A percentile compares a stretch with the other conserved stretches of the same genome.
These are phyloP conservation scores for Resseliella maxima DNA, from an alignment of 2,888 invertebrate species.

Conservation along the genomic window DNA sequence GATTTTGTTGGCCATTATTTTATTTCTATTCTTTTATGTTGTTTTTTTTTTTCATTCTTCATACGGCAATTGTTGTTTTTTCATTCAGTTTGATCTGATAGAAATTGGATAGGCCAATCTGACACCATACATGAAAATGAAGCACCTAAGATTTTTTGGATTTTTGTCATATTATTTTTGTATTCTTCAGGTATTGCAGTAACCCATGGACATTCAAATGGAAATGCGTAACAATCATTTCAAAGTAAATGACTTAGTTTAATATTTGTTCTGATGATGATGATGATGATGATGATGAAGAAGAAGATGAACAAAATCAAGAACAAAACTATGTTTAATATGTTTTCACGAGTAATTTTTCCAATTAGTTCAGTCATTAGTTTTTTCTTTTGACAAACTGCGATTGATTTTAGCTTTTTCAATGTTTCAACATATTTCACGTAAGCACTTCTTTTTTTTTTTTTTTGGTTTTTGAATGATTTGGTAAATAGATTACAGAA, in stretches of 20 bases:
- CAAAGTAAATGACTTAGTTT: not conserved
- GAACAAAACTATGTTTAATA: too few species aligned
- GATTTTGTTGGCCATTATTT: not conserved
- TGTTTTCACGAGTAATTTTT: too few species aligned
- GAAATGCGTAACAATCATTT: too few species aligned
- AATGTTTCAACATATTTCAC: slow-evolving; percentile 25
- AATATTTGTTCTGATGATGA: not conserved
- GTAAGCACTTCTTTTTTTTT: not conserved
- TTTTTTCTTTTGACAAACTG: not conserved
- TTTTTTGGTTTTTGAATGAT: not conserved
- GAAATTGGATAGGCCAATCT: not conserved
- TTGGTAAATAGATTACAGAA: not conserved
- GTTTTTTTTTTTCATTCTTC: not conserved
- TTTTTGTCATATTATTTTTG: not conserved
- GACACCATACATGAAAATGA: slow-evolving; percentile 10
- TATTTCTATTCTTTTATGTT: not conserved
- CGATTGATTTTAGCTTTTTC: not conserved
- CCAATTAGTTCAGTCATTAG: too few species aligned
- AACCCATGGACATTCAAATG: too few species aligned
- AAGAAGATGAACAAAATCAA: too few species aligned
- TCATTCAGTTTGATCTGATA: not conserved
- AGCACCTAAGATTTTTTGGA: slow-evolving; percentile 1
- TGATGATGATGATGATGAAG: too few species aligned
- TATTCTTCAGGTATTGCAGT: not conserved
- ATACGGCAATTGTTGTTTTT: not conserved